These are phyloP conservation scores for Lipophrys pholis DNA, from an alignment of 2,113 vertebrate genomes.

Conservation along the genomic window DNA sequence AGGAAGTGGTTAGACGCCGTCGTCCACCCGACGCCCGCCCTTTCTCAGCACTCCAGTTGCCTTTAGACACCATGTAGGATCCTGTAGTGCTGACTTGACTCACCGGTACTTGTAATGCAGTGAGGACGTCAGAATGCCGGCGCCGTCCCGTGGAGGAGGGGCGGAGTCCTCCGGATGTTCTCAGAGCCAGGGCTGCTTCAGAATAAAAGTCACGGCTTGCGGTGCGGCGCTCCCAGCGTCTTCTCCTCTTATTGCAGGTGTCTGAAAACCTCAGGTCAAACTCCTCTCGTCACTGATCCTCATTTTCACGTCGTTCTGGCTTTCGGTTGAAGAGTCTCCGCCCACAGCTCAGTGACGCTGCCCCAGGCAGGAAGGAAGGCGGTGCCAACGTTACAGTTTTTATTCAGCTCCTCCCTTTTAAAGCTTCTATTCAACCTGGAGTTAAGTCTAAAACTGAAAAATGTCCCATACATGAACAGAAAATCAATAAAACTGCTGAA, in stretches of 20 bases:
- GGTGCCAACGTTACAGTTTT: no score
- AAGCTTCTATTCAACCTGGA: no score
- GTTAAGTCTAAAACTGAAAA: no score
- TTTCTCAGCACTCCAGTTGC: constrained; percentile 37
- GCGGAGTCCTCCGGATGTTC: neutral
- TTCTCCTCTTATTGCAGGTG: constrained; percentile 59
- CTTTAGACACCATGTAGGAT: constrained; percentile 49
- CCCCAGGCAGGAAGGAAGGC: no score
- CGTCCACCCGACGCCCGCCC: constrained; percentile 60
- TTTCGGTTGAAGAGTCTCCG: no score
- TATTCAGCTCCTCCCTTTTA: no score
- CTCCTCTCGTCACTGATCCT: neutral
- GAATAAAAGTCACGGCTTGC: constrained; percentile 48
- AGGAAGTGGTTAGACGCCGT: constrained; percentile 93
- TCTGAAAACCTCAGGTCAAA: constrained; percentile 71
- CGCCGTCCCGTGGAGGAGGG: neutral
- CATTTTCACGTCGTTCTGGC: no score
- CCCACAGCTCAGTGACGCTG: no score
- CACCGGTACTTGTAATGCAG: constrained; percentile 25
- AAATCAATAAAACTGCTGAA: no score
- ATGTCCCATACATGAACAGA: no score
- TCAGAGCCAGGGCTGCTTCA: constrained; percentile 66
- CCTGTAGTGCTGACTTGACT: constrained; percentile 34
- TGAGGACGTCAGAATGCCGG: constrained; percentile 15
- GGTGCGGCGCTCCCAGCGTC: neutral